A percentile compares a stretch with the other conserved stretches of the same genome.
Evolutionary conservation across 2,888 invertebrate genomes (phyloP).

Genomic region (Sinopyrophorus schimmeli): DNA sequence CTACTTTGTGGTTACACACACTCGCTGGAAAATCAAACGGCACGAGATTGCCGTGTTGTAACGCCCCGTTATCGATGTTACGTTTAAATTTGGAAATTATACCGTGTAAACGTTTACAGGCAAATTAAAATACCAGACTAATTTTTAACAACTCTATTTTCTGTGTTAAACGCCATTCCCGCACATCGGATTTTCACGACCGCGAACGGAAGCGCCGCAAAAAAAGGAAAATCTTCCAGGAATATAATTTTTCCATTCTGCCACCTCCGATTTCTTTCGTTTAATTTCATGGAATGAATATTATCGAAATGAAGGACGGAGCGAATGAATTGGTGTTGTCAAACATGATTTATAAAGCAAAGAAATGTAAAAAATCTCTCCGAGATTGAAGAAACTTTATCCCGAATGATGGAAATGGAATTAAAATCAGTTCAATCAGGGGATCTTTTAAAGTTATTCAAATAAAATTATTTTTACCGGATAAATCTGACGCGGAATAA

Average conservation of each 20-base stretch:
- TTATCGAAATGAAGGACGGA: slow-evolving; percentile 20
- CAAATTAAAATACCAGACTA: slow-evolving; percentile 30
- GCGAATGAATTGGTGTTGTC: slow-evolving; percentile 23
- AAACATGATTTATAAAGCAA: slow-evolving; percentile 30
- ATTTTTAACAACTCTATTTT: slow-evolving; percentile 27
- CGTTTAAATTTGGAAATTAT: slow-evolving; percentile 34
- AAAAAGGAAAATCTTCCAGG: slow-evolving; percentile 2
- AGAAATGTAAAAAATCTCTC: slow-evolving; percentile 29
- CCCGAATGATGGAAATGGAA: slow-evolving; percentile 41
- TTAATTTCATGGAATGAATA: slow-evolving; percentile 18
- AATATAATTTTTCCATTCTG: slow-evolving; percentile 8
- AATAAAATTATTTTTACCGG: slow-evolving; percentile 20
- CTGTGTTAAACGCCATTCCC: background rate
- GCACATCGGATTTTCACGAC: background rate
- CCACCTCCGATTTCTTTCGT: slow-evolving; percentile 8
- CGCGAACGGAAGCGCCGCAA: background rate
- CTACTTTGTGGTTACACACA: slow-evolving; percentile 32
- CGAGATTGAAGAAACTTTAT: slow-evolving; percentile 41
- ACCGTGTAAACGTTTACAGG: slow-evolving; percentile 29
- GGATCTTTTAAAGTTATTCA: slow-evolving; percentile 37
- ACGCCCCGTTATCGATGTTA: slow-evolving; percentile 34
- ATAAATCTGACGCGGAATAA: slow-evolving; percentile 21
- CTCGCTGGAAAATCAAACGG: slow-evolving; percentile 32
- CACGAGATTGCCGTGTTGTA: slow-evolving; percentile 34
- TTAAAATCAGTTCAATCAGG: slow-evolving; percentile 45